These are phyloP conservation scores for Thereuonema tuberculata DNA, from an alignment of 1,140 invertebrate genomes.

Conservation along the genomic window DNA sequence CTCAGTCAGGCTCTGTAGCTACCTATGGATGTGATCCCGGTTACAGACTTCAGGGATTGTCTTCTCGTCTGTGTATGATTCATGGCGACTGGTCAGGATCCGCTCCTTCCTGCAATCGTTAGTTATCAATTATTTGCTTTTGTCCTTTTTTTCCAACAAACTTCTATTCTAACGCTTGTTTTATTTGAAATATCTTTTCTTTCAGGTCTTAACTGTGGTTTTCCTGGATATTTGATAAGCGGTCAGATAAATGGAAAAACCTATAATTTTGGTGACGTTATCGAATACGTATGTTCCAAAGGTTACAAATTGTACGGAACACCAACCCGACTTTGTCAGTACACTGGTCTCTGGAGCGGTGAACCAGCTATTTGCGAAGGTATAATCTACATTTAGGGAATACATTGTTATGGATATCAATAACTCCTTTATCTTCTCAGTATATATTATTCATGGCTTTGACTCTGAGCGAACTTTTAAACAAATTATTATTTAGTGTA, in stretches of 20 bases:
- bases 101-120: conserved; percentile 35
- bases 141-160: conserved; percentile 1
- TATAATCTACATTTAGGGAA: background rate
- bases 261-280: conserved; percentile 37
- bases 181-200: background rate
- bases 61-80: conserved; percentile 25
- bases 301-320: conserved; percentile 26
- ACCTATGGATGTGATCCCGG: conserved; percentile 31
- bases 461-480: too few species aligned
- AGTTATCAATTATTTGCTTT: conserved; percentile 21
- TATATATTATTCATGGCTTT: too few species aligned
- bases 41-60: conserved; percentile 25
- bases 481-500: too few species aligned
- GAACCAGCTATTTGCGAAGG: conserved; percentile 15
- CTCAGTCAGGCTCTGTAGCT: conserved; percentile 22
- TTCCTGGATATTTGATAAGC: conserved; percentile 41
- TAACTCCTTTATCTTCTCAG: too few species aligned
- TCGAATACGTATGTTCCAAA: conserved; percentile 27
- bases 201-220: conserved; percentile 39
- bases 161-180: background rate
- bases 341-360: conserved; percentile 22
- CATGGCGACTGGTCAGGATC: conserved; percentile 30
- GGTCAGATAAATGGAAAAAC: conserved; percentile 37
- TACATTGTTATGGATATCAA: too few species aligned
- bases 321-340: conserved; percentile 19